A percentile compares a stretch with the other conserved stretches of the same genome.
Evolutionary conservation across 2,888 invertebrate species (phyloP).

Genomic region (Hypselothyrea guttata): DNA sequence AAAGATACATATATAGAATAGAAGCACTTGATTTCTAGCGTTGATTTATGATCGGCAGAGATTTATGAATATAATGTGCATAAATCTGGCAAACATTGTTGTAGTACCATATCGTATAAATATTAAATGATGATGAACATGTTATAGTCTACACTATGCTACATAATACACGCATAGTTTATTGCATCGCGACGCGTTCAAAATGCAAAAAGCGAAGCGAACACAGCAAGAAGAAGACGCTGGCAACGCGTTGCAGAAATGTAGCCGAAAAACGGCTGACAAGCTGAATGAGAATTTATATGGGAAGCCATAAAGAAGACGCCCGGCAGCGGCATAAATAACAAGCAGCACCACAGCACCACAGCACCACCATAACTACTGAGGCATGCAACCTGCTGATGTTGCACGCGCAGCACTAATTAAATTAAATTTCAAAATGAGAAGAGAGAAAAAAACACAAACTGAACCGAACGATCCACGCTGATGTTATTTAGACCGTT

Average conservation of each 20-base stretch:
- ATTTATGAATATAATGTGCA: too few species aligned
- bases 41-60: too few species aligned
- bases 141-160: not conserved
- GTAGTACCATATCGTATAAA: not conserved
- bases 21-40: too few species aligned
- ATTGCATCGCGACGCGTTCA: constrained; percentile 35
- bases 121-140: not conserved
- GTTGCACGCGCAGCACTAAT: constrained; percentile 72
- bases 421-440: constrained; percentile 66
- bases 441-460: too few species aligned
- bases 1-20: too few species aligned
- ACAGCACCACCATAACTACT: constrained; percentile 30
- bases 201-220: constrained; percentile 29
- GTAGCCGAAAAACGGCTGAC: constrained; percentile 63
- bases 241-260: constrained; percentile 7
- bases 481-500: constrained; percentile 34
- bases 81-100: too few species aligned
- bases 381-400: constrained; percentile 61
- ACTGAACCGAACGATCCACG: constrained; percentile 58
- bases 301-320: constrained; percentile 75
- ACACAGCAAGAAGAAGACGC: constrained; percentile 1
- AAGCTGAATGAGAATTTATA: constrained; percentile 73
- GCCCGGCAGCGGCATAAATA: constrained; percentile 51
- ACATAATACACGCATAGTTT: constrained; percentile 21
- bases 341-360: constrained; percentile 32